Base-by-base conservation (phyloP, 2,113 vertebrate species). In the Hippotragus niger region DNA sequence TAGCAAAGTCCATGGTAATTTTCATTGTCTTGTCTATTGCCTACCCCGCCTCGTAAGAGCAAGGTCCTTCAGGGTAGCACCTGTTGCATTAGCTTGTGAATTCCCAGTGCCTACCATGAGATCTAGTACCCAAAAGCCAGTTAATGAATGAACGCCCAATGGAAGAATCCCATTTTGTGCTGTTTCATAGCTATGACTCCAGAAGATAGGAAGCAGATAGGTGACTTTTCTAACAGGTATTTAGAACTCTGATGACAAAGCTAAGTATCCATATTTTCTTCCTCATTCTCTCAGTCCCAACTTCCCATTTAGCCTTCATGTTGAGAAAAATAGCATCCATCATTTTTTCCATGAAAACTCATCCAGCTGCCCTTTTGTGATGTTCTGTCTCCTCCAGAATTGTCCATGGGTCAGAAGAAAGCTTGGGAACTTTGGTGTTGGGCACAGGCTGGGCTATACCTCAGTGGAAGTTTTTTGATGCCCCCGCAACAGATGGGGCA, bases 401-500 rank as follows among this genome's bases (percentile, higher is more conserved):
- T 36, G 43, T 40, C 23, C 6, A 3, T 85, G 67, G 58, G 2
- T 64, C n/a, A 47, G 62, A 45, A 47, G 27, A 74, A 96, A 55
- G 27, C 11, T 6, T 85, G 25, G 47, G 40, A 23, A 45, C 50
- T 84, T 88, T 62, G 27, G 11, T 62, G 17, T 47, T 58, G 36
- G 29, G 21, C 76, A 40, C 3, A 23, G 1, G 1, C 5, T 29
- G 47, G 17, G 55, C 45, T 64, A 6, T 53, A 27, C 5, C 19
- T 64, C 40, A 21, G 5, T 2, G 0, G n/a, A 19, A 82, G 29
- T 15, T 40, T 91, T 76, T 81, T 17, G 21, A 5, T 11, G 27
- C 13, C 21, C 4, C 1, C 0, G 5, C 11, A 36, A 40, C 17
- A 3, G 25, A 27, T 40, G 43, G 27, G 29, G 1, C 21, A 21